Conservation (phyloP, 2,113 vertebrate genomes). For the Copsychus sechellarum region DNA sequence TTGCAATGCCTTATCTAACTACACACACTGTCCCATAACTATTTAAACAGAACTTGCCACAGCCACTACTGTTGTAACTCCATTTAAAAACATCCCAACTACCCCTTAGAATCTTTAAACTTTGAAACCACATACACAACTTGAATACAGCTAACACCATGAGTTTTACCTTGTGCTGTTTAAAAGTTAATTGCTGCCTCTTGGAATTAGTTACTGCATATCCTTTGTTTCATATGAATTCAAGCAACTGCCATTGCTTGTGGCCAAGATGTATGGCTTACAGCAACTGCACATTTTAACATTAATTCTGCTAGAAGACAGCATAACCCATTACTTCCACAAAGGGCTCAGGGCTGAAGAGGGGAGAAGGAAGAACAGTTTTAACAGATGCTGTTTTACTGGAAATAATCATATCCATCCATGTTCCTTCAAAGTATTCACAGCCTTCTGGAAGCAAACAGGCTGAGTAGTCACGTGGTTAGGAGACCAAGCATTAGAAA, state of each 20-base stretch:
- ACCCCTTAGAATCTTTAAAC: background rate
- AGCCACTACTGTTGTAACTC: background rate
- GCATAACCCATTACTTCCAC: background rate
- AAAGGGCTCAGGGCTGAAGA: background rate
- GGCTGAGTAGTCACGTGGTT: background rate
- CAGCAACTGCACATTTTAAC: background rate
- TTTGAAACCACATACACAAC: background rate
- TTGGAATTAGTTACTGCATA: background rate
- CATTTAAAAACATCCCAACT: background rate
- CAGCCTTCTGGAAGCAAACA: background rate
- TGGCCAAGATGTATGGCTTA: background rate
- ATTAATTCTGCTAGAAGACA: background rate
- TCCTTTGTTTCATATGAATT: background rate
- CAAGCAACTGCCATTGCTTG: background rate
- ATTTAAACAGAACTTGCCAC: background rate
- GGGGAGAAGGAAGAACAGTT: background rate
- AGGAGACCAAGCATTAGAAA: background rate
- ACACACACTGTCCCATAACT: background rate
- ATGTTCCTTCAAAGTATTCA: background rate
- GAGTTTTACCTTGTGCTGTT: background rate
- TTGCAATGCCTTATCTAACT: background rate
- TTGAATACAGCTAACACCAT: background rate
- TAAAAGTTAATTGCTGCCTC: background rate
- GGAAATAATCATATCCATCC: background rate
- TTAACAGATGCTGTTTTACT: background rate